Base-by-base conservation (phyloP, 2,888 invertebrate genomes). In the Pyrgus malvae region DNA sequence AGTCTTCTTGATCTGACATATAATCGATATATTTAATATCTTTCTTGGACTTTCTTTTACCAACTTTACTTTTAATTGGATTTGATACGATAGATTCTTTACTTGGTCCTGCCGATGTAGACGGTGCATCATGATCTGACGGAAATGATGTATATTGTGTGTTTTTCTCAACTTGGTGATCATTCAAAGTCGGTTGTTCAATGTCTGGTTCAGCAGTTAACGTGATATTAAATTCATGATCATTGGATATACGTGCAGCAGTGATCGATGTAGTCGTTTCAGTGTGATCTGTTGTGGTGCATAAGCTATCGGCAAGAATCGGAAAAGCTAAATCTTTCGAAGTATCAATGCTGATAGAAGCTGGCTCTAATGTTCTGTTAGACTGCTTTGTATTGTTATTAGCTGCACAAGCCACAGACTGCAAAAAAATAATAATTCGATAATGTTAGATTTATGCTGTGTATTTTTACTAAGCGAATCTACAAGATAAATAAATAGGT, bases 1-100 rank as follows among this genome's bases (percentile, higher is more conserved):
- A 55, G 19, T 55, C 55, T 41, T 55, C 41, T 48, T 48, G 55
- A 33, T 55, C 48, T 41, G 55, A 55, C 25, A 55, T 42, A 42
- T 41, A 55, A 55, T 55, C 41, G 31, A 55, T 55, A 35, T 48
- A 41, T 41, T 55, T 40, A n/a, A 48, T 40, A 25, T 48, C 16
- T 33, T 41, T 48, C 25, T 41, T 50, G 4, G 11, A 44, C 3
- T 14, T 38, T 27, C 27, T 44, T 29, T 44, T 44, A 25, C 44
- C 44, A 12, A 44, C 44, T 54, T 40, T 54, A 45, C 40, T 46
- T 46, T 54, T 54, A 46, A 54, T 46, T 54, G 38, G 44, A 29
- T 27, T 25, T 27, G n/a, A 23, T 23, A 27, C 27, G 11, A 31
- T 31, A 38, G 48, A 38, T 48, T 38, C 37, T 27, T 48, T 38